A percentile compares a stretch with the other conserved stretches of the same genome.
phyloP scores from a whole-genome alignment of 1,140 invertebrate species.

The Drosophila asahinai region DNA sequence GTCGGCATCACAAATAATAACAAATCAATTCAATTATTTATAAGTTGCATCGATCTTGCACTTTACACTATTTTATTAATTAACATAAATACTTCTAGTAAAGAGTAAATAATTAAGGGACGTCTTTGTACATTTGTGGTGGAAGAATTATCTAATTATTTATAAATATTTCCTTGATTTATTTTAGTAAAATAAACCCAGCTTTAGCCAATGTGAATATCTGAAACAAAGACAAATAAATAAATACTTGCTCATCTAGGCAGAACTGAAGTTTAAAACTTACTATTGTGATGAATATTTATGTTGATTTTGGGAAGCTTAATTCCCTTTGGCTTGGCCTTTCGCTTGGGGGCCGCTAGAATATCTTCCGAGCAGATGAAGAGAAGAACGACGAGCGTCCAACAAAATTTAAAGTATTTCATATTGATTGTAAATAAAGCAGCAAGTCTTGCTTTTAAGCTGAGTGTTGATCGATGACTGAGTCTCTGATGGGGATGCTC shows the following conservation, averaged over 20 bases:
- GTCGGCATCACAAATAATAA: not conserved
- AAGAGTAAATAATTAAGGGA: no score
- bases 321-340: conserved; percentile 14
- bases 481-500: not conserved
- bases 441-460: not conserved
- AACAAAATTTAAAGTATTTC: conserved; percentile 60
- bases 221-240: conserved; percentile 30
- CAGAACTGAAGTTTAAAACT: conserved; percentile 17
- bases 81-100: no score
- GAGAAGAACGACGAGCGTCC: conserved; percentile 35
- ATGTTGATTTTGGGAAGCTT: conserved; percentile 64
- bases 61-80: not conserved
- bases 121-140: not conserved
- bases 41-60: not conserved
- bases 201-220: conserved; percentile 59
- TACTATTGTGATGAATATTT: conserved; percentile 74
- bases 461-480: conserved; percentile 16
- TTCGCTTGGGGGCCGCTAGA: conserved; percentile 51
- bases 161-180: conserved; percentile 1
- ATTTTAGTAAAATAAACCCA: not conserved
- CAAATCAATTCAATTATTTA: no score
- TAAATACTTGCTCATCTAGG: not conserved
- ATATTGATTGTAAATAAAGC: conserved; percentile 21
- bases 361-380: conserved; percentile 32
- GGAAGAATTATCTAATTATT: not conserved